Evolutionary conservation across 2,797 vertebrate genomes (phyloP).

Genomic region (Leptoclinus maculatus): DNA sequence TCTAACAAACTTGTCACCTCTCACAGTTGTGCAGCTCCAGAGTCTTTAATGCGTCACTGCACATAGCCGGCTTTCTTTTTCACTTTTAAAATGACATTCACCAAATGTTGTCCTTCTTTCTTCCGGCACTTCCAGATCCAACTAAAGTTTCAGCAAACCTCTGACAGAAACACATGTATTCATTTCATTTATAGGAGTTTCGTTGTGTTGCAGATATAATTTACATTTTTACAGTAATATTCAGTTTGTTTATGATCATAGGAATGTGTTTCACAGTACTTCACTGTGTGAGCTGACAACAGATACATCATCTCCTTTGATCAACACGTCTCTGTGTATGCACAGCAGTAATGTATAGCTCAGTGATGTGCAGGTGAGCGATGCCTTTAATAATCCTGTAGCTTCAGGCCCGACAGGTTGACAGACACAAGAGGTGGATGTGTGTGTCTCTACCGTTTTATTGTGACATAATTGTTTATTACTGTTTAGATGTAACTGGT

Average conservation of each 20-base stretch:
- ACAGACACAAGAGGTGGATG: not conserved
- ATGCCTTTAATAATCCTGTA: constrained; percentile 53
- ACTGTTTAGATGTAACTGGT: not conserved
- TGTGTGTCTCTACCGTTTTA: not conserved
- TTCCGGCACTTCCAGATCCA: too few species aligned
- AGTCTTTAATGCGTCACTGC: not conserved
- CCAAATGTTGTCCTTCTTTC: not conserved
- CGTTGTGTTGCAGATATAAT: not conserved
- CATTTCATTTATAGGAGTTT: not conserved
- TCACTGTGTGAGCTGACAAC: not conserved
- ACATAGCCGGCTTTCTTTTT: not conserved
- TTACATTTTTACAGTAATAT: not conserved
- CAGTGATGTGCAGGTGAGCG: constrained; percentile 18
- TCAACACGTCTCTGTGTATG: not conserved
- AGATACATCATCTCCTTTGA: not conserved
- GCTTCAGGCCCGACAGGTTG: constrained; percentile 11
- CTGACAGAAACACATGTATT: not conserved
- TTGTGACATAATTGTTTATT: constrained; percentile 18
- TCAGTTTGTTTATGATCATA: accelerated
- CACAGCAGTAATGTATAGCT: not conserved
- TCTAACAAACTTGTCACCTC: constrained; percentile 2
- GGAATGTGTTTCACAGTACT: not conserved
- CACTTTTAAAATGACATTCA: too few species aligned
- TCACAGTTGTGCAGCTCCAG: not conserved
- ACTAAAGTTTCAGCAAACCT: too few species aligned